These are phyloP conservation scores for Andricus quercusramuli DNA, from an alignment of 2,888 invertebrate genomes.

Conservation along the genomic window DNA sequence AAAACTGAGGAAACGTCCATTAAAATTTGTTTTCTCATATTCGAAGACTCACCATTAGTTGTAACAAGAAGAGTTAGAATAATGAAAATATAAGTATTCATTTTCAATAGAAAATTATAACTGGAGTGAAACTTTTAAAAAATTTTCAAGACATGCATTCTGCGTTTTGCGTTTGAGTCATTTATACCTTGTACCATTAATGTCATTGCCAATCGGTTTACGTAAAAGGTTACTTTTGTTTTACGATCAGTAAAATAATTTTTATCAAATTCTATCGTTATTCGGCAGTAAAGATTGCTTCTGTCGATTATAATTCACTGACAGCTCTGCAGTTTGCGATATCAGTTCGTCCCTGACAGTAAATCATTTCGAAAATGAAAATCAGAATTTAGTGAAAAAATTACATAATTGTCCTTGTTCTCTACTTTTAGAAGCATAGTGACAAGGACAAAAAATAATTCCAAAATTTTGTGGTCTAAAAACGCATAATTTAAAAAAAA, in stretches of 20 bases:
- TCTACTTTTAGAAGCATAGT: no score
- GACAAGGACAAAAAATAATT: no score
- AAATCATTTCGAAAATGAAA: not conserved
- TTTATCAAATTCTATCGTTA: conserved; percentile 11
- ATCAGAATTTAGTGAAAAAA: not conserved
- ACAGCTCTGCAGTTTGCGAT: not conserved
- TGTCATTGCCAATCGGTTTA: conserved; percentile 17
- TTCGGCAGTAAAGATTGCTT: not conserved
- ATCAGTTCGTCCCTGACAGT: not conserved
- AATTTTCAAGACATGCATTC: not conserved
- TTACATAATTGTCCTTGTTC: not conserved
- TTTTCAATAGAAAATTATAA: not conserved
- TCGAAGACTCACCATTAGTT: not conserved
- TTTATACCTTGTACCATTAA: not conserved
- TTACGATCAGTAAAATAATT: not conserved
- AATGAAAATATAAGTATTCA: not conserved
- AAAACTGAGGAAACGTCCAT: not conserved
- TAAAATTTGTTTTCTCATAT: not conserved
- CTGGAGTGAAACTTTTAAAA: not conserved
- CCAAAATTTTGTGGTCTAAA: no score
- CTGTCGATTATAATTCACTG: not conserved
- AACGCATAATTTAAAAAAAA: no score
- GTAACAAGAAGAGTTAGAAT: not conserved
- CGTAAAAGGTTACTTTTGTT: not conserved
- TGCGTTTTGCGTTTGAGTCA: not conserved